phyloP scores from a whole-genome alignment of 1,140 invertebrate genomes.

The Solenopsis invicta region DNA sequence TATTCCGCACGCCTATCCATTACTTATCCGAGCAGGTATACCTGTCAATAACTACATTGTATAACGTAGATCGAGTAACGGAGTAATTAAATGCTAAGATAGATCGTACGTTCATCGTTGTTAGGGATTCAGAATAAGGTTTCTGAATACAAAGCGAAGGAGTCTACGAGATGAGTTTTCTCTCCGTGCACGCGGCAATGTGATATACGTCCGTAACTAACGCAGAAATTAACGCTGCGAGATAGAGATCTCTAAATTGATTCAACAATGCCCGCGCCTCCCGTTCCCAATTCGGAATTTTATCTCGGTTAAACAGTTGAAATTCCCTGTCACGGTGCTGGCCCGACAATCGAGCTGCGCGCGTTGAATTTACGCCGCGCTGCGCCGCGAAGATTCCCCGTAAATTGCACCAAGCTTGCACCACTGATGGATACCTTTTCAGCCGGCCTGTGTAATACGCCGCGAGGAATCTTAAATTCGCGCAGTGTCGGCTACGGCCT shows the following conservation, averaged over 20 bases:
- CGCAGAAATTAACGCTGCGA: background rate
- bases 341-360: background rate
- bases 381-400: slow-evolving; percentile 15
- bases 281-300: background rate
- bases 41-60: slow-evolving; percentile 45
- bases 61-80: slow-evolving; percentile 25
- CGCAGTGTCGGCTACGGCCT: slow-evolving; percentile 16
- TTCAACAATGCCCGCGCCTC: background rate
- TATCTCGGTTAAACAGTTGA: background rate
- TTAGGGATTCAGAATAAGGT: background rate
- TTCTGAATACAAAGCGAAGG: background rate
- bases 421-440: slow-evolving; percentile 43
- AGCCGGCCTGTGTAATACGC: slow-evolving; percentile 41
- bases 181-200: background rate
- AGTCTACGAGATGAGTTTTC: slow-evolving; percentile 5
- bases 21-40: slow-evolving; percentile 53
- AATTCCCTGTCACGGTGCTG: slow-evolving; percentile 7
- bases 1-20: slow-evolving; percentile 59
- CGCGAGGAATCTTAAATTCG: slow-evolving; percentile 62
- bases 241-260: slow-evolving; percentile 18
- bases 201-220: background rate
- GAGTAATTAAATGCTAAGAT: slow-evolving; percentile 51
- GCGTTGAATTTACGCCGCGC: background rate
- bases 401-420: slow-evolving; percentile 34
- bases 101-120: background rate